Conservation (phyloP, 2,888 invertebrate species). For the Temnothorax unifasciatus region DNA sequence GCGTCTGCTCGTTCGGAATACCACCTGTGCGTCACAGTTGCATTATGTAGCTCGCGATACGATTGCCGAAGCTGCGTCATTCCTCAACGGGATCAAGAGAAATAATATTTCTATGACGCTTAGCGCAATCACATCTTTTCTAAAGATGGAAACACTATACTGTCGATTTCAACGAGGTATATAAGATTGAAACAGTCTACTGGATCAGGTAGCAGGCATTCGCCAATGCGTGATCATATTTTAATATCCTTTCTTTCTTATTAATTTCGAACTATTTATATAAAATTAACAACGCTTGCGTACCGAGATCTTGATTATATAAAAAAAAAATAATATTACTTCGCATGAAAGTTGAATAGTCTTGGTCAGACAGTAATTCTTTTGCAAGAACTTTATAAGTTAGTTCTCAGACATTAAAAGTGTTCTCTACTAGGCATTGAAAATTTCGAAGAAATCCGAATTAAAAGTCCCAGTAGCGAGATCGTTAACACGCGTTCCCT, state of each 20-base stretch:
- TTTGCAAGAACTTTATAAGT: neutral
- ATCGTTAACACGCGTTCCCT: neutral
- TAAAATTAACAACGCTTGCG: neutral
- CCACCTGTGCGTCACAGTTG: conserved; percentile 66
- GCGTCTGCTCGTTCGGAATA: conserved; percentile 89
- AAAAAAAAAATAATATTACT: neutral
- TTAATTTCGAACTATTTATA: neutral
- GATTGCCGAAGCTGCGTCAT: conserved; percentile 16
- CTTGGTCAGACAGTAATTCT: neutral
- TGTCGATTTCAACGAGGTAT: neutral
- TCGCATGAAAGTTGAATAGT: conserved; percentile 10
- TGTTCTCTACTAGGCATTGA: neutral
- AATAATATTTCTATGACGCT: conserved; percentile 2
- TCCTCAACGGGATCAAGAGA: conserved; percentile 2
- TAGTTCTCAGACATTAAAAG: neutral
- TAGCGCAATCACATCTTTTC: neutral
- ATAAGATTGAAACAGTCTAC: neutral
- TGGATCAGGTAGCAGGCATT: neutral
- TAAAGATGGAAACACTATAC: neutral
- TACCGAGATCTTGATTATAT: neutral
- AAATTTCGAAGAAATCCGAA: neutral
- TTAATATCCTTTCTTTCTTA: neutral
- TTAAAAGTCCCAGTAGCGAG: neutral
- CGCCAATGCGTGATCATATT: neutral
- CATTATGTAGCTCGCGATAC: conserved; percentile 16